phyloP scores from a whole-genome alignment of 2,113 vertebrate genomes.

The Neotoma lepida region DNA sequence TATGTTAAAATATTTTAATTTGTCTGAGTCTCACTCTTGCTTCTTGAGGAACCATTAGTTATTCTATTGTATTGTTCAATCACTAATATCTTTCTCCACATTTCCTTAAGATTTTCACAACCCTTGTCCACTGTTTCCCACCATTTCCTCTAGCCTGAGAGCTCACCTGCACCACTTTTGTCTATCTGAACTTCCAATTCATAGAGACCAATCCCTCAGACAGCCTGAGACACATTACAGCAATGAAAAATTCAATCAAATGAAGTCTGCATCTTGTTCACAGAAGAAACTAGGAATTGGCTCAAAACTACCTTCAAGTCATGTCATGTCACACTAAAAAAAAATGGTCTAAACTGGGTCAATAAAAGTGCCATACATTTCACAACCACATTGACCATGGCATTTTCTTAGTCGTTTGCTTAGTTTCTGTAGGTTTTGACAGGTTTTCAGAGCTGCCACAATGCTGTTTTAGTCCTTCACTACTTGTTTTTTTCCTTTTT shows the following conservation, averaged over 20 bases:
- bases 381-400: not conserved
- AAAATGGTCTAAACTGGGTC: not conserved
- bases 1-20: constrained; percentile 8
- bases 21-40: not conserved
- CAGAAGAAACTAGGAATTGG: not conserved
- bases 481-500: not conserved
- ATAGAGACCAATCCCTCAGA: not conserved
- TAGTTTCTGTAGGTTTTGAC: not conserved
- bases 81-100: not conserved
- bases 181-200: not conserved
- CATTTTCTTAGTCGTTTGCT: not conserved
- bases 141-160: not conserved
- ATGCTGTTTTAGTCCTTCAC: not conserved
- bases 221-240: not conserved
- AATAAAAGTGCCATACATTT: not conserved
- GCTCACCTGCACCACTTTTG: not conserved
- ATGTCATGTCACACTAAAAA: not conserved
- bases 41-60: not conserved
- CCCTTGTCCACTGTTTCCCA: not conserved
- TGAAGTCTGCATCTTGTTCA: not conserved
- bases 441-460: not conserved
- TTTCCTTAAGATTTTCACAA: not conserved
- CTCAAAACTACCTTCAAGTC: not conserved
- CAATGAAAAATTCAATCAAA: not conserved
- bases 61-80: not conserved